A percentile compares a stretch with the other conserved stretches of the same genome.
These are phyloP conservation scores for Eulithis prunata DNA, from an alignment of 2,888 invertebrate species.

Conservation along the genomic window DNA sequence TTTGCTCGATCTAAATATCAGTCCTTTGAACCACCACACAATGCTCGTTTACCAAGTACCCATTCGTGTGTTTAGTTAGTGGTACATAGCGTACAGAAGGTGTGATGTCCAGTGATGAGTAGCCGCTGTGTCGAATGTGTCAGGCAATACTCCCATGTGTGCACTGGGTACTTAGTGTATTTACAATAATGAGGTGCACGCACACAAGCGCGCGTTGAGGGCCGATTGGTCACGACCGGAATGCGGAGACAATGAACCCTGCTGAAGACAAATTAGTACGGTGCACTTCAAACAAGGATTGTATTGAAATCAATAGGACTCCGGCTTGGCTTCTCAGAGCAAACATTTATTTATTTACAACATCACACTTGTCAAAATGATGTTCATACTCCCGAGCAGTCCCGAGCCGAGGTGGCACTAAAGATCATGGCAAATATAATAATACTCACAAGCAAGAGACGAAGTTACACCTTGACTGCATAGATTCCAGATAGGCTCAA, in stretches of 20 bases:
- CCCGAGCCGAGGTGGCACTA: too few species aligned
- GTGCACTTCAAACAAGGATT: slow-evolving; percentile 17
- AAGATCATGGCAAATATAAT: too few species aligned
- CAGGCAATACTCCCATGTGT: slow-evolving; percentile 15
- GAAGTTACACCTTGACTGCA: too few species aligned
- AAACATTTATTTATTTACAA: neutral
- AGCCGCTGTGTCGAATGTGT: slow-evolving; percentile 35
- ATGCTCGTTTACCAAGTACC: slow-evolving; percentile 9
- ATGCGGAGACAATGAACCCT: slow-evolving; percentile 30
- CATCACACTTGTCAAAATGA: neutral
- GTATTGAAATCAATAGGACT: slow-evolving; percentile 22
- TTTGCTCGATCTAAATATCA: neutral
- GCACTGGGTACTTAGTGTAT: neutral
- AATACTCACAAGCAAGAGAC: too few species aligned
- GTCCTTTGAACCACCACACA: slow-evolving; percentile 8
- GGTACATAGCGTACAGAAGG: slow-evolving; percentile 27
- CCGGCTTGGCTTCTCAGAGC: slow-evolving; percentile 3
- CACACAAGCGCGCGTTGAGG: slow-evolving; percentile 13
- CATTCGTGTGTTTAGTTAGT: slow-evolving; percentile 11
- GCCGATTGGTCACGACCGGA: slow-evolving; percentile 30
- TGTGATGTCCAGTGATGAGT: slow-evolving; percentile 41
- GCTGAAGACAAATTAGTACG: slow-evolving; percentile 23
- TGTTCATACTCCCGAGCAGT: neutral
- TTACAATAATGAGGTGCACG: neutral
- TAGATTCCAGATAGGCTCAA: too few species aligned